Evolutionary conservation across 1,140 invertebrate genomes (phyloP).

Genomic region (Brachionus plicatilis): DNA sequence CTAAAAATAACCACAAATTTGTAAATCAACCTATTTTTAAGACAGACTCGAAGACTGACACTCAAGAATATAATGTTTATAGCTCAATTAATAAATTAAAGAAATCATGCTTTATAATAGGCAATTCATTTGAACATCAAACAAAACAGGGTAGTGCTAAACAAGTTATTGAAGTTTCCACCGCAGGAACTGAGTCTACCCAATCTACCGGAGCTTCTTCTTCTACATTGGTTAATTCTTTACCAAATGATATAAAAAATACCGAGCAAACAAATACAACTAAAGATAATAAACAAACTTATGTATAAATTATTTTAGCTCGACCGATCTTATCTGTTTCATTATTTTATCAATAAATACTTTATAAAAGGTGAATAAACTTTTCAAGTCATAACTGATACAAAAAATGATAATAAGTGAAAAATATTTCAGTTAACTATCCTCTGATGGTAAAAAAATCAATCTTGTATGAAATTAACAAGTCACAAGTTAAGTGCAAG

Average conservation of each 20-base stretch:
- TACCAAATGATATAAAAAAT: not conserved
- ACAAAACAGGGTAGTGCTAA: not conserved
- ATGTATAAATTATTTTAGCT: not conserved
- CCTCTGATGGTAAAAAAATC: too few relatives aligned
- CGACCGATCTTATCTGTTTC: not conserved
- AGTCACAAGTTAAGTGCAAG: too few relatives aligned
- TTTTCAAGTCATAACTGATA: too few relatives aligned
- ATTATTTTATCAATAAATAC: not conserved
- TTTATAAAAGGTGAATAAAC: not conserved
- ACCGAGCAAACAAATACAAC: not conserved
- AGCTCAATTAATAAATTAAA: not conserved
- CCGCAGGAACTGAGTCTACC: not conserved
- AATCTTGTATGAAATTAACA: too few relatives aligned
- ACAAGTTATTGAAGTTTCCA: not conserved
- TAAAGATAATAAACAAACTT: conserved; percentile 30
- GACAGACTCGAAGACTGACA: not conserved
- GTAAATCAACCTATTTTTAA: not conserved
- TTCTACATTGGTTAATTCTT: not conserved
- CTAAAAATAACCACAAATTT: not conserved
- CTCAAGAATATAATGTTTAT: conserved; percentile 8
- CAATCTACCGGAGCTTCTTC: not conserved
- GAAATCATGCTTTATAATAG: not conserved
- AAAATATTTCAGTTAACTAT: too few relatives aligned
- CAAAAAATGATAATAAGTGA: too few relatives aligned
- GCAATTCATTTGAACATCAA: not conserved